Evolutionary conservation across 2,113 vertebrate species (phyloP).

Genomic region (sheep (Ovis aries)): DNA sequence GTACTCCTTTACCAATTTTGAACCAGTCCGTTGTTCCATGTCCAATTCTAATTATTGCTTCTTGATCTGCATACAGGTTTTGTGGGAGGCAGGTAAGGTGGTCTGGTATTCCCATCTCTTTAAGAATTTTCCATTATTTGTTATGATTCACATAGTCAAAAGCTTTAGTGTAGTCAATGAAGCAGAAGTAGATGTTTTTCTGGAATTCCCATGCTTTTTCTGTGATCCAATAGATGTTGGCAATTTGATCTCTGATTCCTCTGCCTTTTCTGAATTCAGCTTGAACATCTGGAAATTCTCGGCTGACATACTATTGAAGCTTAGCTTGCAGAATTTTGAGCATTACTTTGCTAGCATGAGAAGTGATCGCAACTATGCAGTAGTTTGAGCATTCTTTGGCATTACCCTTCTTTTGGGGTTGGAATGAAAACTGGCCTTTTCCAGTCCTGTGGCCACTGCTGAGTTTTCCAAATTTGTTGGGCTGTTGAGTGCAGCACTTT

Average conservation of each 20-base stretch:
- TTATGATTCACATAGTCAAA: not conserved
- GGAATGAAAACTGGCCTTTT: not conserved
- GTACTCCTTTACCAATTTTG: not conserved
- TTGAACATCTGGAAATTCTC: not conserved
- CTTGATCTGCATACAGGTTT: not conserved
- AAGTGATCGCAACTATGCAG: not conserved
- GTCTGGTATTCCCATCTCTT: not conserved
- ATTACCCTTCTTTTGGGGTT: not conserved
- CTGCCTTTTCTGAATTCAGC: not conserved
- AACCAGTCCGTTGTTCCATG: not conserved
- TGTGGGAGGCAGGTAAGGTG: not conserved
- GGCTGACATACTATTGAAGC: not conserved
- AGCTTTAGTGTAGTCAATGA: not conserved
- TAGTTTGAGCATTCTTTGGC: not conserved
- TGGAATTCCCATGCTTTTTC: not conserved
- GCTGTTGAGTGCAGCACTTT: not conserved
- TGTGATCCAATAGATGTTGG: not conserved
- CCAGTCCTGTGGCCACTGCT: not conserved
- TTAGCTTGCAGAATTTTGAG: not conserved
- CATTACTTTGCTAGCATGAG: not conserved
- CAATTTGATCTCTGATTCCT: not conserved
- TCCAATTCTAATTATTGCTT: not conserved
- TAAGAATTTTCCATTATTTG: not conserved
- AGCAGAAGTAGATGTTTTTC: not conserved
- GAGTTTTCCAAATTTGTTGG: not conserved